Percentiles rank a stretch among this genome's conserved stretches.
Evolutionary conservation across 2,113 vertebrate genomes (phyloP).

Genomic region (Speoplatyrhinus poulsoni): DNA sequence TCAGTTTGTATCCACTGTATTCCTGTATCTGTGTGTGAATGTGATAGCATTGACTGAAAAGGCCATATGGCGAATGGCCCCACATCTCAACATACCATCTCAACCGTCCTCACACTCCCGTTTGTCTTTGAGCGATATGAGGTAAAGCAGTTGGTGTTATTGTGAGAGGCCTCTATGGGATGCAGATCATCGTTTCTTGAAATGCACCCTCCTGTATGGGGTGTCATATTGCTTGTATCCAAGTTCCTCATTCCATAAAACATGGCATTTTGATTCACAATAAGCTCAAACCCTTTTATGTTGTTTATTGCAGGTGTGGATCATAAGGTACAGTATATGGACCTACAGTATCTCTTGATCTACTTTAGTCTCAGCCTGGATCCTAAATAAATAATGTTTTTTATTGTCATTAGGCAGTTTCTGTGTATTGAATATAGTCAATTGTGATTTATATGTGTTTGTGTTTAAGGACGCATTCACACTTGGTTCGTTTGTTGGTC

Average conservation of each 20-base stretch:
- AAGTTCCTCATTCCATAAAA: neutral
- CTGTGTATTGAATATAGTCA: too few relatives aligned
- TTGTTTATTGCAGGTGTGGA: too few relatives aligned
- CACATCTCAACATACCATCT: constrained; percentile 14
- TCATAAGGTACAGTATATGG: too few relatives aligned
- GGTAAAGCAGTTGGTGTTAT: constrained; percentile 8
- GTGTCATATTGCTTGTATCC: constrained; percentile 10
- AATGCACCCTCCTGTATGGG: constrained; percentile 4
- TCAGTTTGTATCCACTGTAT: neutral
- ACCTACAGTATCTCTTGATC: too few relatives aligned
- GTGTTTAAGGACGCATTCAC: too few relatives aligned
- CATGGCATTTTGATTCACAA: too few relatives aligned
- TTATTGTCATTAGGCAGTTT: too few relatives aligned
- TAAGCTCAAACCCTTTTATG: too few relatives aligned
- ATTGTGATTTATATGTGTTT: too few relatives aligned
- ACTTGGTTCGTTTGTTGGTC: too few relatives aligned
- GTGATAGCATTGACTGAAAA: constrained; percentile 32
- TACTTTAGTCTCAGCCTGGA: too few relatives aligned
- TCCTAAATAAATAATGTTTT: too few relatives aligned
- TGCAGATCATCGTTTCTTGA: constrained; percentile 1
- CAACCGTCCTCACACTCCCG: neutral
- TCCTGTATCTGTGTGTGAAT: constrained; percentile 14
- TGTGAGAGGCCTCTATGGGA: constrained; percentile 2
- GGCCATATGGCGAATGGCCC: constrained; percentile 12
- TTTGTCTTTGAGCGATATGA: constrained; percentile 22